Evolutionary conservation across 2,888 invertebrate genomes (phyloP), one percentile per base, ranked within the genome.

Genomic region (Drosophila kuntzei): DNA sequence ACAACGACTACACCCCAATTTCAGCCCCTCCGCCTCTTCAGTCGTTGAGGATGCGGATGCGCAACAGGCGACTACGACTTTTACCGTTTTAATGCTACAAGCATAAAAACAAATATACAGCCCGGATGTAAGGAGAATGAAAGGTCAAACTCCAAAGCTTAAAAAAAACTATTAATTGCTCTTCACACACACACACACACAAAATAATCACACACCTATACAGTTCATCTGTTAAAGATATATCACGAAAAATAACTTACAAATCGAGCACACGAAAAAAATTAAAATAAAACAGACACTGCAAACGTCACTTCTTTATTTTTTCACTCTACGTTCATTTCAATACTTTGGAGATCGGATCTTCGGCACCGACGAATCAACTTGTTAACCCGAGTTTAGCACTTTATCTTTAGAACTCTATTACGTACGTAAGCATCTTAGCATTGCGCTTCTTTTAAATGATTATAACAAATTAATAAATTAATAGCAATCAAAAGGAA

Each of bases 1-100:
- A 64, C 74, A 67, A 64, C 72, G 67, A 76, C 77, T 57, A 80
- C 85, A 84, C 81, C 80, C 86, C 83, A 81, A 80, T 62, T 74
- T 71, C 70, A 59, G 60, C 62, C 59, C 74, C 46, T 59, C 18
- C 47, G 27, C 41, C 55, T 39, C 37, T 44, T 14, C n/a, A 34
- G 29, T 8, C 41, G 50, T 22, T 36, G 36, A 51, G 44, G 53
- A 74, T 43, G 81, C 68, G 79, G 63, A 79, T 59, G 82, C 83
- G 79, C 79, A 80, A 80, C 80, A 80, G 83, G 73, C 77, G 79
- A 79, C 49, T 76, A 60, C 72, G 64, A 58, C 60, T 68, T 79
- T 82, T 71, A 80, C 70, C 76, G 65, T 76, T 79, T 68, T 61
- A 58, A 55, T 47, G 62, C 32, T 54, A 53, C 68, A 71, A 50